Conservation (phyloP, 1,140 invertebrate genomes). For the Pantala flavescens region DNA sequence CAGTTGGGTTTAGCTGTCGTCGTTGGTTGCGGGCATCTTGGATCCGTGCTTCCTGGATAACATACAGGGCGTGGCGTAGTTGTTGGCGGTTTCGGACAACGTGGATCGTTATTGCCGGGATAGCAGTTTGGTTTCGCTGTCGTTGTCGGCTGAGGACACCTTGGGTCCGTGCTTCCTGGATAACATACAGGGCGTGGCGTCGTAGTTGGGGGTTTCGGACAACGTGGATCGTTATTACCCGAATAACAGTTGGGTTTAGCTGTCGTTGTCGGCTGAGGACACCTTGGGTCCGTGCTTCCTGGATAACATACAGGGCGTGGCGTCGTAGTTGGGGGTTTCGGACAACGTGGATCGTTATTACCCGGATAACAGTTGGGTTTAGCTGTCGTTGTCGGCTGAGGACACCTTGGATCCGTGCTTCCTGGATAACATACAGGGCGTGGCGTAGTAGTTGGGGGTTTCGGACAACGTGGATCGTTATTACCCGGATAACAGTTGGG, state of each 20-base stretch:
- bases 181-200: constrained; percentile 19
- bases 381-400: constrained; percentile 13
- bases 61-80: constrained; percentile 26
- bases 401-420: constrained; percentile 29
- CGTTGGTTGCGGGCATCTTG: constrained; percentile 23
- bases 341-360: constrained; percentile 32
- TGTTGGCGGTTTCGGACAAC: constrained; percentile 26
- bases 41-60: constrained; percentile 32
- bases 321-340: constrained; percentile 21
- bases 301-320: constrained; percentile 24
- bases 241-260: constrained; percentile 27
- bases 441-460: constrained; percentile 27
- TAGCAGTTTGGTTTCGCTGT: constrained; percentile 24
- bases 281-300: constrained; percentile 33
- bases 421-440: constrained; percentile 26
- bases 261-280: constrained; percentile 25
- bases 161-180: constrained; percentile 24
- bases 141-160: constrained; percentile 26
- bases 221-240: constrained; percentile 28
- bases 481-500: constrained; percentile 31
- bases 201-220: constrained; percentile 14
- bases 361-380: constrained; percentile 30
- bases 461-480: constrained; percentile 28
- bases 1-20: not conserved
- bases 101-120: constrained; percentile 30